Evolutionary conservation across 2,113 vertebrate species (phyloP), one percentile per base, ranked within the genome.

Genomic region (Microtus ochrogaster): DNA sequence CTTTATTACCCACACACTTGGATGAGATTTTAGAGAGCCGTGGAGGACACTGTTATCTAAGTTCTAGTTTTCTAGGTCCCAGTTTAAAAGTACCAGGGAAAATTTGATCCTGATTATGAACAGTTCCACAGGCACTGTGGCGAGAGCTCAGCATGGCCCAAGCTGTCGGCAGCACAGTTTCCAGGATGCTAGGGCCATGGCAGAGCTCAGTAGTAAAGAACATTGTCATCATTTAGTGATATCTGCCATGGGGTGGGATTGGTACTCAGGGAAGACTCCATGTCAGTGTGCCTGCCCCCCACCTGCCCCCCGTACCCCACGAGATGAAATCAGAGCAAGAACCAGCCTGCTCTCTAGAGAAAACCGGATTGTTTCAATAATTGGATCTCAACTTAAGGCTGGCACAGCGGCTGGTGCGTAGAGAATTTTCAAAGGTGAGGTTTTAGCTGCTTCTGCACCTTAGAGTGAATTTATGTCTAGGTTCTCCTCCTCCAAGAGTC

Each of bases 21-120:
- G 79, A 6, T 90, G 39, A 22, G 17, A 19, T 93, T 92, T 92
- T 90, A 79, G 21, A 90, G 79, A 94, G 66, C 49, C 77, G 17
- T 11, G 24, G 49, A 21, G 36, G 55, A 49, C 86, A 65, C 22
- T 76, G 66, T 66, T 90, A 61, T 30, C 13, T 33, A 83, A n/a
- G 21, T 73, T 49, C 58, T 65, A 63, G 58, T 83, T 63, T 66
- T 65, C n/a, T 84, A 66, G 41, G 83, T 88, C 49, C 83, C 49
- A 44, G 26, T 41, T 16, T 90, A 41, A 28, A 39, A 30, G 16
- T 21, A 8, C 68, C 36, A 78, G 52, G 44, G 70, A 3, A 73
- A 93, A 68, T 86, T 22, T 33, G 66, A 24, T 14, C 19, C 7
- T 47, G 10, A 3, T 89, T 66, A 19, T 16, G 17, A 63, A 41